Evolutionary conservation across 2,113 vertebrate genomes (phyloP).

Genomic region (Quiscalus mexicanus): DNA sequence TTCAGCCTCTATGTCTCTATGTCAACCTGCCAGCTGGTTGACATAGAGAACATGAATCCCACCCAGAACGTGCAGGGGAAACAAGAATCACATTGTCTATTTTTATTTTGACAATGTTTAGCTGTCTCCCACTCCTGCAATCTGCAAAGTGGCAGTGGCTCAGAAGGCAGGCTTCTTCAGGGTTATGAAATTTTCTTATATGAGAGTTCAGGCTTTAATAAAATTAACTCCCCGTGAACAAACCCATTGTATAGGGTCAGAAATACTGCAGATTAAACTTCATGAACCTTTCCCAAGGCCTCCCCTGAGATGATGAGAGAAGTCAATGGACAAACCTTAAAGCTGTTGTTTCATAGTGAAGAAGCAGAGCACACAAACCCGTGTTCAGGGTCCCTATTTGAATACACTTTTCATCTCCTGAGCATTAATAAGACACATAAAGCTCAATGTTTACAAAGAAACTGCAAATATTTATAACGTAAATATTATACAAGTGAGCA

Average conservation of each 20-base stretch:
- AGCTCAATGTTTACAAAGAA: background rate
- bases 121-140: background rate
- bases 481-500: conserved; percentile 11
- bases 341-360: background rate
- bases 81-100: background rate
- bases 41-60: background rate
- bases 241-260: background rate
- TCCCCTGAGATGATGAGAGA: background rate
- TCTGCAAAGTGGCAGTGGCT: background rate
- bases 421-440: background rate
- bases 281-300: background rate
- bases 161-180: background rate
- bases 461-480: background rate
- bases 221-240: background rate
- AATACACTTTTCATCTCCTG: background rate
- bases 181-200: background rate
- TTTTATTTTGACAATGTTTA: background rate
- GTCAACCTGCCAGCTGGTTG: background rate
- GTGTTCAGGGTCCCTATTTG: background rate
- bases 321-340: background rate
- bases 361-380: background rate
- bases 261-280: background rate
- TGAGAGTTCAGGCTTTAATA: background rate
- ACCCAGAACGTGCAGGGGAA: background rate
- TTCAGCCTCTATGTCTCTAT: no score